Evolutionary conservation across 2,113 vertebrate species (phyloP).

Genomic region (Opisthocomus hoazin): DNA sequence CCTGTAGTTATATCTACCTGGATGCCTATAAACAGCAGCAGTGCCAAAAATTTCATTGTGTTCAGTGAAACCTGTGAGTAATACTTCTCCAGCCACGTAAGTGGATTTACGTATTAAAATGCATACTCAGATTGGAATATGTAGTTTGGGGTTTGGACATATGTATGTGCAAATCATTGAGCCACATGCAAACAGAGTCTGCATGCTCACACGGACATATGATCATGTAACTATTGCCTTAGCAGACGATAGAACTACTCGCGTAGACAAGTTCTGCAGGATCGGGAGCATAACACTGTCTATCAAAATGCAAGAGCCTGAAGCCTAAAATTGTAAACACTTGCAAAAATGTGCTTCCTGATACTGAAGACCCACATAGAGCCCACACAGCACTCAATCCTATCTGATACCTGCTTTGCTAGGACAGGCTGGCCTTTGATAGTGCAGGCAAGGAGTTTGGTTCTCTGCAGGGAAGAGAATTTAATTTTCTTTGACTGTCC

Average conservation of each 20-base stretch:
- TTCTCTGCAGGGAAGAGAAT: not conserved
- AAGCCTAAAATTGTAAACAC: not conserved
- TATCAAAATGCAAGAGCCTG: not conserved
- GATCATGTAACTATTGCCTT: not conserved
- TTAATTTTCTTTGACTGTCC: not conserved
- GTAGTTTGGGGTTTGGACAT: not conserved
- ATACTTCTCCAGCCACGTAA: not conserved
- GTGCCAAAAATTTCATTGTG: rapidly evolving
- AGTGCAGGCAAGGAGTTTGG: not conserved
- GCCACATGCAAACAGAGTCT: not conserved
- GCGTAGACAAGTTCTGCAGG: not conserved
- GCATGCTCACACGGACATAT: not conserved
- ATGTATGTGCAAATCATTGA: not conserved
- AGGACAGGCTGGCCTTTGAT: not conserved
- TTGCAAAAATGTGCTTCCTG: not conserved
- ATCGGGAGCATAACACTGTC: not conserved
- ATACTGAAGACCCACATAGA: not conserved
- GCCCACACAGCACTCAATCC: not conserved
- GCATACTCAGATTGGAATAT: not conserved
- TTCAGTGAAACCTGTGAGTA: not conserved
- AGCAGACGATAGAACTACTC: not conserved
- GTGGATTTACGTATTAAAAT: not conserved
- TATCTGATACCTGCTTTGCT: not conserved
- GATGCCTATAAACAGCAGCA: not conserved
- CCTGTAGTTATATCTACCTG: not conserved